Evolutionary conservation across 2,113 vertebrate genomes (phyloP), one percentile per base, ranked within the genome.

Genomic region (Emydocephalus ijimae): DNA sequence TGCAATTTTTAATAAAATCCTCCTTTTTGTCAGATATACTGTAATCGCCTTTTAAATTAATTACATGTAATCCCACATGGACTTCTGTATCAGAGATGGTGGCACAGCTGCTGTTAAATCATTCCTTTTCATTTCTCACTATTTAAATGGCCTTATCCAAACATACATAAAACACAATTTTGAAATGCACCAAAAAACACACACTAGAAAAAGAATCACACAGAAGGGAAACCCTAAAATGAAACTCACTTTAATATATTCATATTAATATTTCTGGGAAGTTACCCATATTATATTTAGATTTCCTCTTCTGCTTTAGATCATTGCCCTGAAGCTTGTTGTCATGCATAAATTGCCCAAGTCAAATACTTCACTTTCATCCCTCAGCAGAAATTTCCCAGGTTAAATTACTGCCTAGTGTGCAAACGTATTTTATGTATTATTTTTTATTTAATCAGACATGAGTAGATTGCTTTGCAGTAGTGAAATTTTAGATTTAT

Each of bases 1-100:
- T 93, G 69, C 0, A 2, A 93, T 95, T 95, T 95, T 90, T 91
- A 94, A 90, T 87, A 97, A 98, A 95, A 85, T 39, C 90, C 81
- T 91, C 50, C 95, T 54, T 54, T 93, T 95, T 95, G 88, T 95
- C 93, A 94, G 86, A 96, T 91, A 93, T 56, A 91, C 92, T 26
- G 9, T 96, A 97, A 96, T 96, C 95, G 92, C 91, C 94, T 95
- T 95, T 96, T 89, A 20, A 57, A 26, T 90, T 92, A 92, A 90
- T 94, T 85, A 92, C 52, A 94, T 93, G 93, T 95, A 96, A 96
- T 94, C 92, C 89, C 93, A 52, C 85, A 11, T 52, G 59, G 20
- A 50, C 45, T 95, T 89, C 92, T 85, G 20, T 88, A 95, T 94
- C 92, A 94, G 94, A 94, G 92, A 94, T 21, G 54, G 91, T 92